Base-by-base conservation (phyloP, 2,888 invertebrate species). In the Ornithoptera priamus region DNA sequence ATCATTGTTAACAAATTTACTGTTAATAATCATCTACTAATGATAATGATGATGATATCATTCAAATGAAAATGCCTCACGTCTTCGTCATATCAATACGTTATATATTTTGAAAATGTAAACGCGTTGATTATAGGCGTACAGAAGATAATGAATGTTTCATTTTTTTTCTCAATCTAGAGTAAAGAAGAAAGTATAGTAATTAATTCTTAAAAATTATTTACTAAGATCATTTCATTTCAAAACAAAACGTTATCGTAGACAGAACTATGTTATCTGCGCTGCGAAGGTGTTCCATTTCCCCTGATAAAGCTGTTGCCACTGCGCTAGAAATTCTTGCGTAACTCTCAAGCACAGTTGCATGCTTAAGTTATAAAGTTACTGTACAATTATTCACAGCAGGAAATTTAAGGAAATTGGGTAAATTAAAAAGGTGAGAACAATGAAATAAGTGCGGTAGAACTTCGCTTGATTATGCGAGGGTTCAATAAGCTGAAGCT, bases 211-310 rank as follows among this genome's bases (percentile, higher is more conserved):
- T 15, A 46, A 46, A 46, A 50, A 17, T 18, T 5, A 15, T 50
- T 50, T 39, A 39, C 17, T 15, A 17, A 50, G 50, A 18, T 50
- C 50, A 3, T 2, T 50, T 50, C 50, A 18, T 57, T 20, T 18
- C 57, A 22, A 18, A 20, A 57, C 20, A 2, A 20, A 61, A 42
- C 57, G 46, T 63, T 63, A 42, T 58, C 58, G 39, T 17, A 57
- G 24, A 42, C 61, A 42, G 22, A 67, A 42, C 42, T 30, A 20
- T 50, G 12, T 68, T 63, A 68, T 68, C 68, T 62, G 22, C 62
- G 46, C 24, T 36, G 57, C 58, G 68, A 58, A 20, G 67, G 20
- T 36, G n/a, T 30, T 62, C 57, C 56, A 46, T 24, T 60, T 50
- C n/a, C 60, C 18, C 46, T 36, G 30, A 46, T 68, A 58, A 46